Base-by-base conservation (phyloP, 2,888 invertebrate species). In the Junonia oenone region DNA sequence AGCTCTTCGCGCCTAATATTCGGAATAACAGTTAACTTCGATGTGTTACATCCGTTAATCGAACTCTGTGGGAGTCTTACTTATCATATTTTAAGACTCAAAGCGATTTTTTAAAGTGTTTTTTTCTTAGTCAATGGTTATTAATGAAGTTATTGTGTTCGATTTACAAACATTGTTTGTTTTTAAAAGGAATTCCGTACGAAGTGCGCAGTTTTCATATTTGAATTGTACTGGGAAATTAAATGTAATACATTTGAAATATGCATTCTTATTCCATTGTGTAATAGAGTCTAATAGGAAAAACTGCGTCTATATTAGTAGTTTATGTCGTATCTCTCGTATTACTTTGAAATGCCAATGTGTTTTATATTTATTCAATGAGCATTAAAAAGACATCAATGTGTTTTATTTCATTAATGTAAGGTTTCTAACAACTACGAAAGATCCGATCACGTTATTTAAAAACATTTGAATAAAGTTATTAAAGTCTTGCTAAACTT, bases 31-130 rank as follows among this genome's bases (percentile, higher is more conserved):
- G 79, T 82, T 76, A 72, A 76, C 67, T 61, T 67, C 63, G 64
- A 75, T 76, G 76, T 78, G 75, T 70, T 73, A 78, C 75, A 70
- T 76, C 85, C 82, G 83, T 77, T 82, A 75, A n/a, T 22, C 71
- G 69, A 13, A 13, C 51, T 35, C 63, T 55, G 78, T 57, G 56
- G 80, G 81, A 72, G 81, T 59, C 58, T 56, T 57, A 55, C 56
- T 60, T 51, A 61, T 52, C 62, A 63, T 64, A 65, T 63, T 59
- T 60, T 58, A 51, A 51, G 57, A 53, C 55, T 46, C 52, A 17
- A 43, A 47, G 45, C 29, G 19, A n/a, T 38, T 22, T 5, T 22
- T 22, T 2, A 33, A 9, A 43, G n/a, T n/a, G 33, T 35, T 38
- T n/a, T 45, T 46, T 51, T 48, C 40, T 45, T 46, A 15, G 54